A percentile compares a stretch with the other conserved stretches of the same genome.
Conservation (phyloP, 2,888 invertebrate species). For the Papilio elwesi region DNA sequence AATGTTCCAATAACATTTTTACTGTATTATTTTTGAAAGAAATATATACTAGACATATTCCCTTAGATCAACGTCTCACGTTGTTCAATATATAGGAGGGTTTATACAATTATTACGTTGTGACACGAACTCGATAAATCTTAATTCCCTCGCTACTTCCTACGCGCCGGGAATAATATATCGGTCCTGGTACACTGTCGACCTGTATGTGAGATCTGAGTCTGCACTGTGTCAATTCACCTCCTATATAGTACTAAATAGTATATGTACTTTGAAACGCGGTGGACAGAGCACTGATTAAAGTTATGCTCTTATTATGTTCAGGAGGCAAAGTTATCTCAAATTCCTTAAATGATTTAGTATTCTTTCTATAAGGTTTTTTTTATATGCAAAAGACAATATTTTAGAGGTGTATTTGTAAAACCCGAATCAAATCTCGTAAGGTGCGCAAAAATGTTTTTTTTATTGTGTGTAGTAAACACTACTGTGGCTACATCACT, state of each 20-base stretch:
- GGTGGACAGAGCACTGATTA: too few species aligned
- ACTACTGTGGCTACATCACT: too few species aligned
- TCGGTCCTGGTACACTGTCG: background rate
- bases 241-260: background rate
- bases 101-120: conserved; percentile 25
- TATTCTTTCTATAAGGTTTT: too few species aligned
- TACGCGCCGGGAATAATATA: conserved; percentile 27
- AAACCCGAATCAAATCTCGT: too few species aligned
- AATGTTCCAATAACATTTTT: background rate
- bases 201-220: background rate
- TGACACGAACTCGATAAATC: conserved; percentile 32
- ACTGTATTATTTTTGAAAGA: background rate
- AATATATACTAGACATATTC: background rate
- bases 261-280: too few species aligned
- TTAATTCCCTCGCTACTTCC: conserved; percentile 23
- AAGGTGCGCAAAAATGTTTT: too few species aligned
- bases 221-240: background rate
- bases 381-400: too few species aligned
- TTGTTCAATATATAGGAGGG: background rate
- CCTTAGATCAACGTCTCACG: background rate
- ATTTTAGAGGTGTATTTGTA: too few species aligned
- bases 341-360: too few species aligned
- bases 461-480: too few species aligned
- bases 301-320: too few species aligned
- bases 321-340: too few species aligned